Evolutionary conservation across 1,140 invertebrate genomes (phyloP), one percentile per base, ranked within the genome.

Genomic region (Amyelois transitella): DNA sequence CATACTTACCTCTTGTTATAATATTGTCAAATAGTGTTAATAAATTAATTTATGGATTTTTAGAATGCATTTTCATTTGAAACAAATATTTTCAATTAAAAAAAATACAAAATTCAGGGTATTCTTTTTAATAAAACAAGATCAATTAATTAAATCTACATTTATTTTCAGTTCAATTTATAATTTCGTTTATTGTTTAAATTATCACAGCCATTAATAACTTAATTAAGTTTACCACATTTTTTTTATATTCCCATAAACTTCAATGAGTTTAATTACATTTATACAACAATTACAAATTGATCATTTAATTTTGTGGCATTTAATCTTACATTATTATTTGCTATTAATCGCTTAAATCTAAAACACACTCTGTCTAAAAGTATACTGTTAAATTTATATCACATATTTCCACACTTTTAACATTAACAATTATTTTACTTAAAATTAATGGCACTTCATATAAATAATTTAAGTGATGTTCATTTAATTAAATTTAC

Each of bases 1-100:
- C 75, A 86, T 86, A 85, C 58, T n/a, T n/a, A n/a, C n/a, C 71
- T 77, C 70, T 79, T 83, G 82, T 86, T 86, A 83, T 75, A 71
- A 77, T 78, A 81, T 75, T 81, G 77, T 79, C 72, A 70, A 58
- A 84, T 83, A 81, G 80, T 78, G 74, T 77, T 83, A 81, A 82
- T 86, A 86, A 80, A 84, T 74, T 81, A 83, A 83, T 78, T 83
- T 86, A 86, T 86, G 75, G 72, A 82, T 82, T 86, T 86, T 84
- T 76, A 75, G 58, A 55, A 55, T 44, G 57, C 59, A 53, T 75
- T 75, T 83, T 77, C 65, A 43, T 44, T 44, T 45, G n/a, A 38
- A 8, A 32, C 12, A n/a, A n/a, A n/a, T n/a, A n/a, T n/a, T n/a
- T n/a, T n/a, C n/a, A n/a, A n/a, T n/a, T n/a, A n/a, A n/a, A n/a